Base-by-base conservation (phyloP, 1,140 invertebrate genomes). In the Saccostrea cuccullata region DNA sequence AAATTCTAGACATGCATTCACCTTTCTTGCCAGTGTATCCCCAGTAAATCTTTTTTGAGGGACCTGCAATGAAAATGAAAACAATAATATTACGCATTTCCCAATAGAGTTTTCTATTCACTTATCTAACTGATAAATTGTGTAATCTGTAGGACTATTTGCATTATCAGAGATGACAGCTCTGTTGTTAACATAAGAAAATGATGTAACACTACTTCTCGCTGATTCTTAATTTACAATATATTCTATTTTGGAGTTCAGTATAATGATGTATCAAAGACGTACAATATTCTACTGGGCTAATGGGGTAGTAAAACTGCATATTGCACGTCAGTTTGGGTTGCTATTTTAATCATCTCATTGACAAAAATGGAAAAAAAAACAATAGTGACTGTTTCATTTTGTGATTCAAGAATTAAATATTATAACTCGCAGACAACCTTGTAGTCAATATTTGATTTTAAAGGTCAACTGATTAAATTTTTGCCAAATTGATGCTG, bases 11-110 rank as follows among this genome's bases (percentile, higher is more conserved):
- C 70, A 77, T 77, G 70, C 30, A 17, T 40, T 77, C 15, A 77
- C 70, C 70, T 77, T 77, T 77, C 26, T 77, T 77, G 9, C 70
- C 70, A 15, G 26, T 77, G 70, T 77, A 77, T 8, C 70, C 70
- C 70, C 70, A 77, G 15, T 26, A 26, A 77, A 30, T 77, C 70
- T 77, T 77, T 77, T 77, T 77, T 36, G 26, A 13, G 15, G 70
- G 70, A 30, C 30, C 70, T 77, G 47, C 47, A 47, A 30, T 15
- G 36, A 77, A 30, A 77, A 15, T 77, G 5, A 36, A 36, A 30
- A 77, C 8, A 77, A 4, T 77, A 23, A 13, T 15, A 13, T 77
- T 30, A 30, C 5, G 15, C n/a, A n/a, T 64, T 20, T 64, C 58
- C 2, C 58, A 20, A 17, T 17, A 64, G 58, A 64, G 20, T 60